Percentiles rank a stretch among this genome's conserved stretches.
phyloP scores from a whole-genome alignment of 2,888 invertebrate genomes.

The Teleogryllus oceanicus region DNA sequence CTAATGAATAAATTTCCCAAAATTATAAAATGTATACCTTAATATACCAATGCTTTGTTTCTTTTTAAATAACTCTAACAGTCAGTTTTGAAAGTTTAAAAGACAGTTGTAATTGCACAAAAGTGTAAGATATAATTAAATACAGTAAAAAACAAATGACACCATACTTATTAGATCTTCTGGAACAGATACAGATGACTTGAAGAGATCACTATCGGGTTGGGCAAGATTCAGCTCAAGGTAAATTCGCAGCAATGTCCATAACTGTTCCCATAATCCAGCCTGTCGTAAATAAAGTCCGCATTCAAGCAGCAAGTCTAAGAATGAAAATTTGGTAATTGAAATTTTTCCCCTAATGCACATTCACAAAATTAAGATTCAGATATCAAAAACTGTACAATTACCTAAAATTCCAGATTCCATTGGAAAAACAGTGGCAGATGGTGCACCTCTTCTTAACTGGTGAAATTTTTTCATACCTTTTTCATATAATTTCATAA shows the following conservation, averaged over 20 bases:
- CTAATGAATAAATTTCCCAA: no score
- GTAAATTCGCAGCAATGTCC: conserved; percentile 66
- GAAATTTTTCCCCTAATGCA: no score
- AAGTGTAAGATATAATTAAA: no score
- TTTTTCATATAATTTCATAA: conserved; percentile 54
- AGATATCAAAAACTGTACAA: background rate
- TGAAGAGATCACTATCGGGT: conserved; percentile 42
- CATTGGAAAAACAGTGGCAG: conserved; percentile 22
- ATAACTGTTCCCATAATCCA: conserved; percentile 71
- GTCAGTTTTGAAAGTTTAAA: no score
- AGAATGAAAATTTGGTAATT: conserved; percentile 23
- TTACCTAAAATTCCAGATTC: conserved; percentile 40
- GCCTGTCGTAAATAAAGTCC: conserved; percentile 63
- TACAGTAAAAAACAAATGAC: no score
- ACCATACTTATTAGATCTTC: conserved; percentile 31
- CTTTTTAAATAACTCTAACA: no score
- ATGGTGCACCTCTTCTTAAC: conserved; percentile 30
- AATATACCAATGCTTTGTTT: no score
- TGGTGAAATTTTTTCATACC: conserved; percentile 33
- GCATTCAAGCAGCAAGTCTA: conserved; percentile 52
- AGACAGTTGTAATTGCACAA: no score
- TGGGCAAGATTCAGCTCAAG: conserved; percentile 62
- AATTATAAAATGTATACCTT: no score
- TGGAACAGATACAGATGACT: conserved; percentile 37
- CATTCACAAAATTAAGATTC: no score